Evolutionary conservation across 1,140 invertebrate genomes (phyloP).

Genomic region (Drosophila lini): DNA sequence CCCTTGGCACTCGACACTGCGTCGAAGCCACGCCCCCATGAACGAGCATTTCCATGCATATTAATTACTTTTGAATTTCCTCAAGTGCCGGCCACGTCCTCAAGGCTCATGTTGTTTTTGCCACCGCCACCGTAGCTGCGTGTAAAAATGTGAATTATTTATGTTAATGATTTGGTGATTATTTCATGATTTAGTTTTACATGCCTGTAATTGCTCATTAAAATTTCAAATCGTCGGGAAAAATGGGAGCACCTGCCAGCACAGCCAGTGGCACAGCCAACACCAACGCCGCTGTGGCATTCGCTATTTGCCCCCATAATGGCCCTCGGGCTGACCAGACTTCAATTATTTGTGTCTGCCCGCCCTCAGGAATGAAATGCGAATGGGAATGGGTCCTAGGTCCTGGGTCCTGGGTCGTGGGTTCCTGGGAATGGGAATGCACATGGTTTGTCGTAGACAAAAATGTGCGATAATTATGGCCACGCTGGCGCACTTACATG

Average conservation of each 20-base stretch:
- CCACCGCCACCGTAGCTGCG: conserved; percentile 12
- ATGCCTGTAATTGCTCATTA: conserved; percentile 71
- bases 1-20: not conserved
- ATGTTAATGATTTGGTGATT: conserved; percentile 71
- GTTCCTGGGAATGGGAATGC: conserved; percentile 38
- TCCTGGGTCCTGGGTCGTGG: not conserved
- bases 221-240: conserved; percentile 54
- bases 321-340: conserved; percentile 30
- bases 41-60: conserved; percentile 58
- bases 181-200: conserved; percentile 65
- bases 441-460: conserved; percentile 55
- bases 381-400: not conserved
- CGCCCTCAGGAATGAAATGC: conserved; percentile 10
- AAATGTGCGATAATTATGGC: conserved; percentile 70
- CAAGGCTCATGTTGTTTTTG: conserved; percentile 39
- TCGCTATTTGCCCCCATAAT: conserved; percentile 32
- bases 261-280: not conserved
- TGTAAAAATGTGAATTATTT: conserved; percentile 66
- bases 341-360: conserved; percentile 49
- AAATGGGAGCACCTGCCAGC: conserved; percentile 34
- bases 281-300: not conserved
- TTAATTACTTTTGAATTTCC: conserved; percentile 61
- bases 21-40: not conserved
- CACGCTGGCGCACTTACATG: conserved; percentile 41
- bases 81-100: conserved; percentile 31